Percentiles rank a stretch among this genome's conserved stretches.
phyloP scores from a whole-genome alignment of 2,888 invertebrate species.

The Myopa tessellatipennis region DNA sequence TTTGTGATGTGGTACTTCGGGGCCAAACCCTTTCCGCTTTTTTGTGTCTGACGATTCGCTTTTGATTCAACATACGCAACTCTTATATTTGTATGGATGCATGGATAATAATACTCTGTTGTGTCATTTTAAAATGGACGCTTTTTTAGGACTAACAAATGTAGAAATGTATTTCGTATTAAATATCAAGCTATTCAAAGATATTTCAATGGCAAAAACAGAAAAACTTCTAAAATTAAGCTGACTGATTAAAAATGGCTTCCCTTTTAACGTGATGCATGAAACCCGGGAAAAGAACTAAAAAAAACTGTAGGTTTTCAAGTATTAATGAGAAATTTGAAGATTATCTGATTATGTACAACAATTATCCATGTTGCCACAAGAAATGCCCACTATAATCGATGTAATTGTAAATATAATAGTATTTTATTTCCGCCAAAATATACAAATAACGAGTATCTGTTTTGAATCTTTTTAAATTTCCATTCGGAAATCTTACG shows the following conservation, averaged over 20 bases:
- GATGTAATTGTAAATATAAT: neutral
- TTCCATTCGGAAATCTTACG: constrained; percentile 10
- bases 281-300: neutral
- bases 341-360: neutral
- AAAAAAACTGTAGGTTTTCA: too few species aligned
- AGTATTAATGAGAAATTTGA: neutral
- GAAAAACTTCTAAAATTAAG: neutral
- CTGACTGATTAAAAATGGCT: neutral
- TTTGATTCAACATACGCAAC: neutral
- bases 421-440: too few species aligned
- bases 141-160: neutral
- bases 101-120: neutral
- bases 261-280: neutral
- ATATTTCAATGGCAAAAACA: neutral
- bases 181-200: neutral
- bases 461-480: neutral
- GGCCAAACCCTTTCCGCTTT: neutral
- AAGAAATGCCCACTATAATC: neutral
- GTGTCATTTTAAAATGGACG: constrained; percentile 22
- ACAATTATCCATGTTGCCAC: neutral
- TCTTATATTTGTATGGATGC: neutral
- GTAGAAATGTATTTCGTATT: neutral
- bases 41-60: neutral
- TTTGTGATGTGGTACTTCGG: neutral
- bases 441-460: too few species aligned